Evolutionary conservation across 92 coral and sea anemone species (phyloP).

Genomic region (Epizoanthus rinbou): DNA sequence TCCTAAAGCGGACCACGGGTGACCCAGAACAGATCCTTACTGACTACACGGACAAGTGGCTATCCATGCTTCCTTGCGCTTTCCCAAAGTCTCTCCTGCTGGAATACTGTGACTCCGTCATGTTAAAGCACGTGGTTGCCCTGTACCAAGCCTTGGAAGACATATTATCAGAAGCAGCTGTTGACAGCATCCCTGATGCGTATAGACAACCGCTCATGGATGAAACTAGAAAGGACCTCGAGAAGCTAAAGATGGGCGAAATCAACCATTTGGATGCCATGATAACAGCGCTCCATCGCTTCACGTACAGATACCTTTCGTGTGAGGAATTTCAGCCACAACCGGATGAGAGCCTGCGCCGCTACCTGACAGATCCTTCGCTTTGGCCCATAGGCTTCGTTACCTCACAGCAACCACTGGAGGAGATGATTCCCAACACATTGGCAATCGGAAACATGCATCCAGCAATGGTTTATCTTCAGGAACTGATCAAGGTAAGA

Average conservation of each 20-base stretch:
- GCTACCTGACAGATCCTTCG: slow-evolving; percentile 74
- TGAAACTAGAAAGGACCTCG: slow-evolving; percentile 40
- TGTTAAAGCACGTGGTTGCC: slow-evolving; percentile 84
- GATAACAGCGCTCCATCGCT: slow-evolving; percentile 83
- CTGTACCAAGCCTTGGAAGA: slow-evolving; percentile 93
- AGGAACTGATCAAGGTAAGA: slow-evolving; percentile 51
- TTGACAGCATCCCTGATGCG: slow-evolving; percentile 66
- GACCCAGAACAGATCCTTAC: slow-evolving; percentile 71
- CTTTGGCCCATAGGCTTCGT: slow-evolving; percentile 80
- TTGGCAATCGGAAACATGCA: slow-evolving; percentile 39
- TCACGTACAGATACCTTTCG: slow-evolving; percentile 88
- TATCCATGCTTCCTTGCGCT: slow-evolving; percentile 70
- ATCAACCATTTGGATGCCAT: slow-evolving; percentile 47
- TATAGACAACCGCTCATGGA: slow-evolving; percentile 55
- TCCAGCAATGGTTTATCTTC: slow-evolving; percentile 40
- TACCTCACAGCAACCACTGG: slow-evolving; percentile 29
- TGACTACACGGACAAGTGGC: slow-evolving; percentile 81
- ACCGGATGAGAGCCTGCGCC: slow-evolving; percentile 60
- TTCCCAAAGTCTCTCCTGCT: slow-evolving; percentile 81
- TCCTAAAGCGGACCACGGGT: slow-evolving; percentile 74
- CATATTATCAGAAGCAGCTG: slow-evolving; percentile 77
- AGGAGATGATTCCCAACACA: slow-evolving; percentile 35
- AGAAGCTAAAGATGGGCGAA: slow-evolving; percentile 37
- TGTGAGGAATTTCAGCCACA: slow-evolving; percentile 71
- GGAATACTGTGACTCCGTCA: slow-evolving; percentile 72